phyloP scores from a whole-genome alignment of 2,113 vertebrate genomes.

The Gnathochromis pfefferi region DNA sequence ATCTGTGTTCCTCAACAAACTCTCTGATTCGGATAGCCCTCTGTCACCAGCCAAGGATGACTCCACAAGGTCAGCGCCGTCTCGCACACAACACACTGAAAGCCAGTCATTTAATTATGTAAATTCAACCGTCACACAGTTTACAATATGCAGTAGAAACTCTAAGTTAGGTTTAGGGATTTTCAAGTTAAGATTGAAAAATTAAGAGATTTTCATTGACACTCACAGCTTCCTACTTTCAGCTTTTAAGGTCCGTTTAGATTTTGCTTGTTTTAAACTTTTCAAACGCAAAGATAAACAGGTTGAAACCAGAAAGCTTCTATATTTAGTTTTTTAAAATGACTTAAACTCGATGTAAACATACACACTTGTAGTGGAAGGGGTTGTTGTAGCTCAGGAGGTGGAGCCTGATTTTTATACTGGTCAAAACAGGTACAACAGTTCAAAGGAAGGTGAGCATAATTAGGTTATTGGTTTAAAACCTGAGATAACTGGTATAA shows the following conservation, averaged over 20 bases:
- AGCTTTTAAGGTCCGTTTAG: neutral
- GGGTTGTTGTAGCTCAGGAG: neutral
- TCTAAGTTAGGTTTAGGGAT: neutral
- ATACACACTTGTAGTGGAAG: neutral
- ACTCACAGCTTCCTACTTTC: neutral
- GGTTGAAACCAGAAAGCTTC: neutral
- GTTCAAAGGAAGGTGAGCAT: neutral
- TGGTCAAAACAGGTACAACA: neutral
- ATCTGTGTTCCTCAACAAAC: neutral
- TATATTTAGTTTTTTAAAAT: neutral
- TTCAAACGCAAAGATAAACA: rapidly evolving
- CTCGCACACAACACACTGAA: neutral
- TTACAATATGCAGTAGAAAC: neutral
- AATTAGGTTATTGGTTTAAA: neutral
- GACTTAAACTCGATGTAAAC: neutral
- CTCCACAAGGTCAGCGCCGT: constrained; percentile 39
- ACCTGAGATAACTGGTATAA: neutral
- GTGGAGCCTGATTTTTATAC: neutral
- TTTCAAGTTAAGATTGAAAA: neutral
- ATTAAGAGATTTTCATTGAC: neutral
- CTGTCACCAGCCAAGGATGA: neutral
- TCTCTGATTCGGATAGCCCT: neutral
- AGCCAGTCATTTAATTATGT: neutral
- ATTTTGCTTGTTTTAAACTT: neutral
- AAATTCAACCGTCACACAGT: neutral